Evolutionary conservation across 2,113 vertebrate species (phyloP).

Genomic region (Eclectus roratus): DNA sequence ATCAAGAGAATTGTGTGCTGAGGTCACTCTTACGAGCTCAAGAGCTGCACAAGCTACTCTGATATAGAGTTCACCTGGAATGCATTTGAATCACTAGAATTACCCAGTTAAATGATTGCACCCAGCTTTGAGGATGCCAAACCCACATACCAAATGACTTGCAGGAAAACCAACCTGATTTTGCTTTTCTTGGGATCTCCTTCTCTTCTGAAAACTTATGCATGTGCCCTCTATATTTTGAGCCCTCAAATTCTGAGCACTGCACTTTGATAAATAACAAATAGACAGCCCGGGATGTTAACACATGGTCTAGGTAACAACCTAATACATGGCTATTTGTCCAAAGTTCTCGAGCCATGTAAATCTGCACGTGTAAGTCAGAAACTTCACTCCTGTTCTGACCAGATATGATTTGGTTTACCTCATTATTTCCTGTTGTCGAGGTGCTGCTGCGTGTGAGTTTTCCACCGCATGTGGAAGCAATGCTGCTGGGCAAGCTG

Average conservation of each 20-base stretch:
- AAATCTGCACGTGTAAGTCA: not conserved
- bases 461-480: not conserved
- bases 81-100: not conserved
- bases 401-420: not conserved
- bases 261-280: not conserved
- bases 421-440: not conserved
- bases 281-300: not conserved
- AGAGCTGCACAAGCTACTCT: not conserved
- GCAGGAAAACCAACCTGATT: not conserved
- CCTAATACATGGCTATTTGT: not conserved
- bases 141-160: not conserved
- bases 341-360: not conserved
- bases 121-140: not conserved
- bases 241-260: not conserved
- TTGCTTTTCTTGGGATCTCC: not conserved
- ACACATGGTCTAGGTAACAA: not conserved
- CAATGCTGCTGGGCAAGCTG: not conserved
- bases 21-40: not conserved
- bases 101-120: not conserved
- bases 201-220: not conserved
- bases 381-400: not conserved
- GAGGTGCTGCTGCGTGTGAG: not conserved
- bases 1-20: not conserved
- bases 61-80: not conserved
- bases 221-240: not conserved